Conservation (phyloP, 2,888 invertebrate genomes). For the Sarcophaga caerulescens region DNA sequence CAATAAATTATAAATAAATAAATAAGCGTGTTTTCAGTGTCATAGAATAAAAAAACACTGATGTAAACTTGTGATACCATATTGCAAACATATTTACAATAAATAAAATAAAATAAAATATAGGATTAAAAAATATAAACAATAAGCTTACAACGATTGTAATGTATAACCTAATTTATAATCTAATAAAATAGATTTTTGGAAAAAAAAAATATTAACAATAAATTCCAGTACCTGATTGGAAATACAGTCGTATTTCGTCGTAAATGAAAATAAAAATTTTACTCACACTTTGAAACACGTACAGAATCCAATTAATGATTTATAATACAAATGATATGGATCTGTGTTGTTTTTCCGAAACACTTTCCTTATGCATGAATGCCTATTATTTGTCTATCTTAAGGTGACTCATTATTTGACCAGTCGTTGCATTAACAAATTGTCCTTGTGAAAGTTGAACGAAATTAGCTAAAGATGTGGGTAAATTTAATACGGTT, state of each 20-base stretch:
- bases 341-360: neutral
- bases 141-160: constrained; percentile 18
- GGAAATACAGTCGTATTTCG: constrained; percentile 11
- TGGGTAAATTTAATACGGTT: constrained; percentile 77
- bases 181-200: constrained; percentile 20
- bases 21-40: neutral
- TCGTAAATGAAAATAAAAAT: neutral
- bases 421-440: constrained; percentile 75
- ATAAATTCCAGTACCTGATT: neutral
- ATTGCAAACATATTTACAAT: no score
- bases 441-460: constrained; percentile 78
- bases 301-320: neutral
- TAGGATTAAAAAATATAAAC: neutral
- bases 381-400: constrained; percentile 76
- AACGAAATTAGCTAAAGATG: constrained; percentile 78
- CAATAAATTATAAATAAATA: neutral
- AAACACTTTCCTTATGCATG: constrained; percentile 35
- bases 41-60: neutral
- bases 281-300: constrained; percentile 42
- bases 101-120: no score
- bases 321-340: constrained; percentile 14
- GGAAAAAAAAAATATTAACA: neutral
- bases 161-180: neutral
- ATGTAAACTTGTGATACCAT: neutral
- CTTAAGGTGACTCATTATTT: constrained; percentile 77